A percentile compares a stretch with the other conserved stretches of the same genome.
Conservation (phyloP, 1,140 invertebrate species). For the Drusus annulatus region DNA sequence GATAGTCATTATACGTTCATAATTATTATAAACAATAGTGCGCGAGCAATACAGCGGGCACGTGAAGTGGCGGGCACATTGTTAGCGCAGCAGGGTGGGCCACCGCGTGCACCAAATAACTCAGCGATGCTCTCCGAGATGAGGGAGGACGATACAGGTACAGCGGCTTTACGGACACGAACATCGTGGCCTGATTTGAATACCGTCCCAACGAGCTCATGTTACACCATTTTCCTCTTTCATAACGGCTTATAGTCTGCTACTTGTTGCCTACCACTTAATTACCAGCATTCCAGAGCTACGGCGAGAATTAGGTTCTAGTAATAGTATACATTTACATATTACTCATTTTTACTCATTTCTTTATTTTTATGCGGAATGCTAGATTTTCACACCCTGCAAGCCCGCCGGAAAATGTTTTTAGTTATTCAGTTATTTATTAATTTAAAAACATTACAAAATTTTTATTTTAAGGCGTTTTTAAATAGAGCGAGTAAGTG, state of each 20-base stretch:
- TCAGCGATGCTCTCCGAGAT: constrained; percentile 4
- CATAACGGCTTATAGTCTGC: background rate
- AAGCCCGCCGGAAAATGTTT: no score
- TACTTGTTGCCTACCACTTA: background rate
- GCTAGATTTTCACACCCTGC: no score
- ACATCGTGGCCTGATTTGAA: constrained; percentile 57
- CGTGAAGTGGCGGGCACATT: constrained; percentile 19
- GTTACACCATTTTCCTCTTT: constrained; percentile 46
- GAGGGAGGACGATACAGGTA: constrained; percentile 4
- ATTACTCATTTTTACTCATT: no score
- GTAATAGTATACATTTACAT: no score
- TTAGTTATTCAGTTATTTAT: no score
- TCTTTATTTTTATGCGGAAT: no score
- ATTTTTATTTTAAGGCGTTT: no score
- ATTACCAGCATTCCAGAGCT: background rate
- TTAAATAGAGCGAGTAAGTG: no score
- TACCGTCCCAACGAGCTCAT: constrained; percentile 49
- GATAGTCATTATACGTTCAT: constrained; percentile 55
- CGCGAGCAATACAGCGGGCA: background rate
- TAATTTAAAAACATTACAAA: no score
- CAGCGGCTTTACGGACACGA: constrained; percentile 33
- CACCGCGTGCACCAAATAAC: constrained; percentile 34
- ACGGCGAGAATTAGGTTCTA: background rate
- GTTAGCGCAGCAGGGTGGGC: constrained; percentile 50
- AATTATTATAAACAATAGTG: constrained; percentile 59